A percentile compares a stretch with the other conserved stretches of the same genome.
These are phyloP conservation scores for Podiceps cristatus DNA, from an alignment of 2,113 vertebrate genomes.

Conservation along the genomic window DNA sequence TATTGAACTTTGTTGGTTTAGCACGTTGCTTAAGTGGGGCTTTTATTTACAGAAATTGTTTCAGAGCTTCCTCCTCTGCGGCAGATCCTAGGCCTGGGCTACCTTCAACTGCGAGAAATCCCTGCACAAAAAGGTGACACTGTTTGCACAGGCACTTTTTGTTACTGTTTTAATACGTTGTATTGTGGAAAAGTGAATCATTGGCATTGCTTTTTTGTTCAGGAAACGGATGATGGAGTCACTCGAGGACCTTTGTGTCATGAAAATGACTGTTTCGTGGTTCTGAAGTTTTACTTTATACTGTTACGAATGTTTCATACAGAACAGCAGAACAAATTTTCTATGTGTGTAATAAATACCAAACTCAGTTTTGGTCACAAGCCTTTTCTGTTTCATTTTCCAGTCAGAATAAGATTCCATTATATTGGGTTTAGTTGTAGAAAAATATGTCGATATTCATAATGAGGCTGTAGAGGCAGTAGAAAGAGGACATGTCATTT, in stretches of 20 bases:
- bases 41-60: background rate
- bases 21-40: background rate
- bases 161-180: too few species aligned
- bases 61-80: background rate
- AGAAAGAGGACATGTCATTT: background rate
- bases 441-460: background rate
- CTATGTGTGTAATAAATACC: background rate
- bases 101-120: background rate
- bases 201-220: background rate
- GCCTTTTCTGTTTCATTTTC: constrained; percentile 34
- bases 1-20: background rate
- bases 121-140: background rate
- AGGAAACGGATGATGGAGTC: background rate
- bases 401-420: constrained; percentile 12
- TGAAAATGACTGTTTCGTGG: background rate
- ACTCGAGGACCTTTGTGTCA: background rate
- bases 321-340: background rate
- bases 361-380: background rate
- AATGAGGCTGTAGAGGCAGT: background rate
- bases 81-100: background rate
- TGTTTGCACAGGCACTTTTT: background rate
- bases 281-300: background rate
- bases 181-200: background rate
- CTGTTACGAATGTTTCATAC: background rate
- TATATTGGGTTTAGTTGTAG: background rate